Evolutionary conservation across 2,797 vertebrate species (phyloP).

Genomic region (Diceros bicornis): DNA sequence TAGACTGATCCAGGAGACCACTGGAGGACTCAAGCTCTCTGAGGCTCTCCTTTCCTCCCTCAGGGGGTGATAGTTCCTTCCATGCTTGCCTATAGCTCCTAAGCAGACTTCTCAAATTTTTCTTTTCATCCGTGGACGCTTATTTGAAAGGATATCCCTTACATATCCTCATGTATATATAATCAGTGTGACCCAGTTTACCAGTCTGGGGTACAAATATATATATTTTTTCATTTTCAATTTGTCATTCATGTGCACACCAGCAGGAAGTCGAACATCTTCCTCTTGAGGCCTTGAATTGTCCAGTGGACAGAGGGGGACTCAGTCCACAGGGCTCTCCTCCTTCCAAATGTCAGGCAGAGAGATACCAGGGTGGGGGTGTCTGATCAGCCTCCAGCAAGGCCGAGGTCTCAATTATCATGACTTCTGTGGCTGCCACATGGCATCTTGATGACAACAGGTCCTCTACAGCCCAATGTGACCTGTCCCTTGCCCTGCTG

Average conservation of each 20-base stretch:
- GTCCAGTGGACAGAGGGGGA: neutral
- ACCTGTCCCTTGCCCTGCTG: neutral
- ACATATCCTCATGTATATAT: neutral
- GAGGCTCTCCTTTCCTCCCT: neutral
- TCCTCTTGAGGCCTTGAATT: neutral
- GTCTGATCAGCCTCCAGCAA: neutral
- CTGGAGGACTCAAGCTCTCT: neutral
- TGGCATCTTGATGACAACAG: neutral
- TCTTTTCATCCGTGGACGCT: neutral
- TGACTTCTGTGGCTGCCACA: neutral
- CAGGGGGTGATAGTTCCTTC: neutral
- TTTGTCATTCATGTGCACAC: neutral
- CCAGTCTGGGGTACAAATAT: neutral
- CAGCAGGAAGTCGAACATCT: neutral
- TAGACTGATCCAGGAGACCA: neutral
- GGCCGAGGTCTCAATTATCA: neutral
- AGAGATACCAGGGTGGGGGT: too few species aligned
- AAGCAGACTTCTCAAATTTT: neutral
- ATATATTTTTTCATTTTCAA: neutral
- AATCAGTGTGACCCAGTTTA: neutral
- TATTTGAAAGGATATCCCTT: neutral
- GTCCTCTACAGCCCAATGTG: rapidly evolving
- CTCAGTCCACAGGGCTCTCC: neutral
- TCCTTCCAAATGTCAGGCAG: neutral
- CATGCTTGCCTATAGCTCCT: neutral